Evolutionary conservation across 2,113 vertebrate species (phyloP), one percentile per base, ranked within the genome.

Genomic region (Larimichthys crocea): DNA sequence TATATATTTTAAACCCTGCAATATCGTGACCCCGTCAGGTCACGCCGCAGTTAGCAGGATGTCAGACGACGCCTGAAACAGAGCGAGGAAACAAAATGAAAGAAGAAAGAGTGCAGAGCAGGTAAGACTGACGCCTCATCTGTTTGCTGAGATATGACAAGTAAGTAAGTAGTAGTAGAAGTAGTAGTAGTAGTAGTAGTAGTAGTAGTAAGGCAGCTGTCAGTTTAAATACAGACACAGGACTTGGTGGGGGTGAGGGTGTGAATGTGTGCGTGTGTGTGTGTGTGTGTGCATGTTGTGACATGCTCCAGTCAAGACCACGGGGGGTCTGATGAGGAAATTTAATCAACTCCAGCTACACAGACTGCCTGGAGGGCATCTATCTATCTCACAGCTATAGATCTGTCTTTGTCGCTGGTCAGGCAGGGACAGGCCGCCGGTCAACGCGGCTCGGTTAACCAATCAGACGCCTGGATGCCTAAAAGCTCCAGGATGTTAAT

Each of bases 181-280:
- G 26, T 26, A 26, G 26, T 26, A 26, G 26, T 26, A 31, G 24
- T 24, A 24, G 24, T 31, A 35, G 35, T 85, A 83, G 83, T 85
- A 88, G 78, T 85, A 82, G 83, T 85, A 90, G 76, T 95, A 95
- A 96, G 95, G 94, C 95, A 95, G 90, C 94, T 92, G 90, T 95
- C 91, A 93, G 92, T 91, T 92, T 61, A 82, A 72, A 89, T 90
- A 91, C 86, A 90, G 86, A 90, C 88, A 78, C 81, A 81, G 85
- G 86, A 84, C 50, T 59, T 68, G 70, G 82, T 72, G 86, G 53
- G 79, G 20, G 55, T 52, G 81, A 66, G 74, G 7, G 35, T 70
- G 82, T 70, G 52, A 35, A 49, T 64, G 71, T 63, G 79, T 73
- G 60, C 44, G 26, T 42, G 61, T 35, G 72, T 40, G 75, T 48